Evolutionary conservation across 2,888 invertebrate species (phyloP).

Genomic region (Physocephala rufipes): DNA sequence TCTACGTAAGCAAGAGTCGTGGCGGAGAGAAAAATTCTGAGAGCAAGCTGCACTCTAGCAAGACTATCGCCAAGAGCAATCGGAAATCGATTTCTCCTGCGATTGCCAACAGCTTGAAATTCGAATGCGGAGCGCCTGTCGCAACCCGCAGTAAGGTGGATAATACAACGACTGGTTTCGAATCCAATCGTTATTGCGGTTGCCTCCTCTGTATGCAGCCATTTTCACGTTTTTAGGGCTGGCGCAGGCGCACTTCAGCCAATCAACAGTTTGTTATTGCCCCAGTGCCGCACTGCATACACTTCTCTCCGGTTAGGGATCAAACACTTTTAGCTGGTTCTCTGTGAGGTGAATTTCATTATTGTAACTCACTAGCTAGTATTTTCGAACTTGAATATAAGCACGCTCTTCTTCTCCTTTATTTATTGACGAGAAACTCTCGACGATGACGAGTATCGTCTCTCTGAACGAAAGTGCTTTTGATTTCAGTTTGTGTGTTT

Average conservation of each 20-base stretch:
- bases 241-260: conserved; percentile 65
- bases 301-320: not conserved
- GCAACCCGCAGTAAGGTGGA: conserved; percentile 39
- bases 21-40: not conserved
- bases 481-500: not conserved
- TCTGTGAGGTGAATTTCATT: conserved; percentile 19
- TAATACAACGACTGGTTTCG: conserved; percentile 39
- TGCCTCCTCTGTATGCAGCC: conserved; percentile 64
- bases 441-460: conserved; percentile 31
- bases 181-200: conserved; percentile 58
- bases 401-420: conserved; percentile 21
- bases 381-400: conserved; percentile 34
- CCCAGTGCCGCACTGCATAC: not conserved
- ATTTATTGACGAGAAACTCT: conserved; percentile 27
- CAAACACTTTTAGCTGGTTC: too few species aligned
- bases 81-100: conserved; percentile 37
- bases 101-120: conserved; percentile 31
- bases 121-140: conserved; percentile 34
- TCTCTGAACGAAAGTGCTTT: not conserved
- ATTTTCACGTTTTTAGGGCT: conserved; percentile 60
- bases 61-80: conserved; percentile 33
- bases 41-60: conserved; percentile 33
- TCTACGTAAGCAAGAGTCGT: not conserved
- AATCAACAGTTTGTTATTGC: conserved; percentile 62
- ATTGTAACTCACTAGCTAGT: conserved; percentile 5